Conservation (phyloP, 2,888 invertebrate genomes). For the Melinaea marsaeus region DNA sequence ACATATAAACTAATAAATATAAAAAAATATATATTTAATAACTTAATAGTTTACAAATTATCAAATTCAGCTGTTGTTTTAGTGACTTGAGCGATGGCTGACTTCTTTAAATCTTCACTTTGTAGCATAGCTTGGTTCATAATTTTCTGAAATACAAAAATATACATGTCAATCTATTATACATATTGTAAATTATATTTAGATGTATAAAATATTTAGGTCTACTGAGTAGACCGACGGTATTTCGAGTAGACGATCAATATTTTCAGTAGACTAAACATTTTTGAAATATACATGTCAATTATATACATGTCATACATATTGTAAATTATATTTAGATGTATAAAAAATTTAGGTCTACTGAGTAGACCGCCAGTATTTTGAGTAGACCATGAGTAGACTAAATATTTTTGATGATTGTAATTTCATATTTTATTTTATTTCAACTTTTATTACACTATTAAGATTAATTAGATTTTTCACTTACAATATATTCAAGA, state of each 20-base stretch:
- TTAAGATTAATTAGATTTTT: no score
- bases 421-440: no score
- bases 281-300: background rate
- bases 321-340: background rate
- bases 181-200: background rate
- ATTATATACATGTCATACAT: slow-evolving; percentile 1
- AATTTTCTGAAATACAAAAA: slow-evolving; percentile 78
- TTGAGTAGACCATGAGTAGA: background rate
- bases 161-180: background rate
- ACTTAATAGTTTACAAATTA: slow-evolving; percentile 79
- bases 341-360: background rate
- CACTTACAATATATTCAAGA: slow-evolving; percentile 92
- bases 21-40: background rate
- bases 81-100: slow-evolving; percentile 85
- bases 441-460: no score
- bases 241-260: background rate
- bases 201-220: no score
- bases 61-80: slow-evolving; percentile 88
- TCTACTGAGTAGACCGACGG: no score
- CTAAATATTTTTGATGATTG: no score
- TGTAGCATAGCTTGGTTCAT: slow-evolving; percentile 93
- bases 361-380: background rate
- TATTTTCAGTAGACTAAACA: no score
- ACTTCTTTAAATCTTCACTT: slow-evolving; percentile 91
- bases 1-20: background rate